Evolutionary conservation across 2,888 invertebrate species (phyloP).

Genomic region (Pristionchus entomophagus): DNA sequence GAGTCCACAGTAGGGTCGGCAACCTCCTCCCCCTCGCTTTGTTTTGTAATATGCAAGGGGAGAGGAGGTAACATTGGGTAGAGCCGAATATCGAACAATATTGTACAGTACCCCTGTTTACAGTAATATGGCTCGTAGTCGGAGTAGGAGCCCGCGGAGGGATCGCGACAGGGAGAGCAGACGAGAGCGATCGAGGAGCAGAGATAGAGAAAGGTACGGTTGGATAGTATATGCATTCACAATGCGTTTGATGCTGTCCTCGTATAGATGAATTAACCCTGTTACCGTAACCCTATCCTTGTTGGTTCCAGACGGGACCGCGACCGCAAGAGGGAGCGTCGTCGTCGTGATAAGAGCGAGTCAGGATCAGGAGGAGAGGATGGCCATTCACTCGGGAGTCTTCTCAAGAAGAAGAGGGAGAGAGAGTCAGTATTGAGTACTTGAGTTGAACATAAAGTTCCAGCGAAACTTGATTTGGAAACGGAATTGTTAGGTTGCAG

Average conservation of each 20-base stretch:
- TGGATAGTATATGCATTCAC: too few species aligned
- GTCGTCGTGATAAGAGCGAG: background rate
- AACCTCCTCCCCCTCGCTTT: too few species aligned
- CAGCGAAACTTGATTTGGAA: too few species aligned
- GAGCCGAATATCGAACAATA: background rate
- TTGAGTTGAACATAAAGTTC: too few species aligned
- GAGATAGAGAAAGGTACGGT: slow-evolving; percentile 39
- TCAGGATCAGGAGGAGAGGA: background rate
- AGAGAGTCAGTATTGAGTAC: slow-evolving; percentile 9
- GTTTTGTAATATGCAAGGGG: too few species aligned
- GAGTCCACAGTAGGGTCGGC: too few species aligned
- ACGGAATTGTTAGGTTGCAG: too few species aligned
- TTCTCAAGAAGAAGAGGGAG: slow-evolving; percentile 48
- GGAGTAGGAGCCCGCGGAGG: slow-evolving; percentile 41
- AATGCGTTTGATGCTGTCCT: background rate
- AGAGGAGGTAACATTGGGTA: too few species aligned
- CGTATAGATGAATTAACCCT: too few species aligned
- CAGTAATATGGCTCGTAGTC: slow-evolving; percentile 37
- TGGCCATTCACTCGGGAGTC: slow-evolving; percentile 46
- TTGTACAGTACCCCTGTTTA: background rate
- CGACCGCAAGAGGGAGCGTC: slow-evolving; percentile 10
- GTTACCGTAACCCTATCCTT: background rate
- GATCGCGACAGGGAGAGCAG: slow-evolving; percentile 42
- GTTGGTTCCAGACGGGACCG: slow-evolving; percentile 14
- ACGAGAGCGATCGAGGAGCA: slow-evolving; percentile 42